Evolutionary conservation across 2,888 invertebrate genomes (phyloP).

Genomic region (Ormyrus rosae): DNA sequence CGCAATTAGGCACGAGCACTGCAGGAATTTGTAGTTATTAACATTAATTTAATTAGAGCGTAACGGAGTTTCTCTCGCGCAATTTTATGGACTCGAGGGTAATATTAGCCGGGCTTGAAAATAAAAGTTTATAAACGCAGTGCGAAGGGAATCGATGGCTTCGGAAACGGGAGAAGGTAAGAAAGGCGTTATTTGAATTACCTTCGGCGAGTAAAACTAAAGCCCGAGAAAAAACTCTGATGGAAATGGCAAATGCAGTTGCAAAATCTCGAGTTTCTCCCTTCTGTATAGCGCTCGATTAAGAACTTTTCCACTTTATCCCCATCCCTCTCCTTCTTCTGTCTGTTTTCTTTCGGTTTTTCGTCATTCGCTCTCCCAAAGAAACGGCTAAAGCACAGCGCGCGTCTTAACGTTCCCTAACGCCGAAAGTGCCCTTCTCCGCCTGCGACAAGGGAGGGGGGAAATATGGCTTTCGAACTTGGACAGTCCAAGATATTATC

Average conservation of each 20-base stretch:
- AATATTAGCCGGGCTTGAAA: no score
- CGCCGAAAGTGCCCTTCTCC: slow-evolving; percentile 53
- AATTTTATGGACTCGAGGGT: no score
- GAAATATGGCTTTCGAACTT: slow-evolving; percentile 62
- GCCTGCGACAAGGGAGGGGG: slow-evolving; percentile 4
- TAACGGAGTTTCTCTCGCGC: no score
- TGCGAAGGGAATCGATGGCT: no score
- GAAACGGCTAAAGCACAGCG: slow-evolving; percentile 23
- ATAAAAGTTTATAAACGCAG: no score
- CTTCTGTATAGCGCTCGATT: slow-evolving; percentile 24
- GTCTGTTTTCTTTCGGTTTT: slow-evolving; percentile 37
- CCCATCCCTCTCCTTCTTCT: slow-evolving; percentile 35
- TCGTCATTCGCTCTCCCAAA: slow-evolving; percentile 41
- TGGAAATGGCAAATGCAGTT: background rate
- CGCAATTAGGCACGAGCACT: no score
- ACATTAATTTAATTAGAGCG: no score
- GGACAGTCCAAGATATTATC: slow-evolving; percentile 67
- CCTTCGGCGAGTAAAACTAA: background rate
- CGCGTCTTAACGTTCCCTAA: slow-evolving; percentile 39
- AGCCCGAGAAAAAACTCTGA: slow-evolving; percentile 19
- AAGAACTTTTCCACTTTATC: slow-evolving; percentile 50
- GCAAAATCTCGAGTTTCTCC: background rate
- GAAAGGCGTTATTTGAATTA: no score
- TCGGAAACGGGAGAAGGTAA: no score
- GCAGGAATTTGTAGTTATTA: no score